phyloP scores from a whole-genome alignment of 2,113 vertebrate species.

The Pleuronectes platessa region DNA sequence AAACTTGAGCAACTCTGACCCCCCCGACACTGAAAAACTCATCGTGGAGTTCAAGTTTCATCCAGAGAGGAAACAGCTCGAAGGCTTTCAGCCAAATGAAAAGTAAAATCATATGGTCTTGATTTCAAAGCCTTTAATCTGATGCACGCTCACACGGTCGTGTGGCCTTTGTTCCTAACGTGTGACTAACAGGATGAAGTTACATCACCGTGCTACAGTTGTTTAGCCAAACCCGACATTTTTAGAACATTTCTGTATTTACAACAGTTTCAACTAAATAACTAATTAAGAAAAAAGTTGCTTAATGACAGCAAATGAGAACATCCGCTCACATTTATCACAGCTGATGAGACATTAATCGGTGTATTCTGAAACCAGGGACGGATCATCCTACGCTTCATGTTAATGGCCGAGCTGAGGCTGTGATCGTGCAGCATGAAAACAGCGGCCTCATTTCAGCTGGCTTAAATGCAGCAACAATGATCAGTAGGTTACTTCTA shows the following conservation, averaged over 20 bases:
- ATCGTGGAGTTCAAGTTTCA: conserved; percentile 25
- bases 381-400: conserved; percentile 16
- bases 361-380: conserved; percentile 13
- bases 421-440: conserved; percentile 23
- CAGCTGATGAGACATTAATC: background rate
- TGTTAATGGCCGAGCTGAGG: background rate
- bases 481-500: background rate
- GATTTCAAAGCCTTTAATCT: conserved; percentile 13
- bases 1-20: conserved; percentile 15
- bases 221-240: background rate
- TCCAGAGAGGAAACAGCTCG: background rate
- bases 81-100: conserved; percentile 9
- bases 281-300: background rate
- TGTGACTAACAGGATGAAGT: background rate
- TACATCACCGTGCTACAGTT: background rate
- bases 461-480: background rate
- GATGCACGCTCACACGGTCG: background rate
- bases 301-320: background rate
- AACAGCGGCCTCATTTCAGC: background rate
- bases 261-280: no score
- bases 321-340: background rate
- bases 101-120: conserved; percentile 19
- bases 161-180: conserved; percentile 9
- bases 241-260: no score
- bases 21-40: conserved; percentile 17